Percentiles rank a stretch among this genome's conserved stretches.
Evolutionary conservation across 2,113 vertebrate species (phyloP).

Genomic region (Ammodytes marinus): DNA sequence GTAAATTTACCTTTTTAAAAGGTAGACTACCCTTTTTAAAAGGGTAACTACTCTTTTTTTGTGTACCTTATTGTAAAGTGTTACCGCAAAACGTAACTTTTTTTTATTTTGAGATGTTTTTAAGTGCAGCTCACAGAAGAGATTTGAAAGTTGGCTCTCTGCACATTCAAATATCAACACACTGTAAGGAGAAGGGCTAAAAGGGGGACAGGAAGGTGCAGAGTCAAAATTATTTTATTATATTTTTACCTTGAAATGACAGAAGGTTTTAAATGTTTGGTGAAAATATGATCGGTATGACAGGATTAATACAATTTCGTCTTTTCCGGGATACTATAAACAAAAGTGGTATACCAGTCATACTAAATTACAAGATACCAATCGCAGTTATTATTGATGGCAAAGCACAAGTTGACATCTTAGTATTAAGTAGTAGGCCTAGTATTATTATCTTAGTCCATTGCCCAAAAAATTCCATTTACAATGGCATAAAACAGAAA

Average conservation of each 20-base stretch:
- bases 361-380: background rate
- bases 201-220: background rate
- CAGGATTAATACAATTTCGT: background rate
- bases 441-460: no score
- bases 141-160: background rate
- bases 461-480: no score
- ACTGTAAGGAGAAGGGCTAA: background rate
- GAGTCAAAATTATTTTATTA: background rate
- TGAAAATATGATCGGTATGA: background rate
- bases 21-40: no score
- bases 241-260: background rate
- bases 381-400: background rate
- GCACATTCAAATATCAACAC: background rate
- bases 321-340: background rate
- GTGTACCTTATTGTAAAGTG: no score
- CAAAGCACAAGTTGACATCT: background rate
- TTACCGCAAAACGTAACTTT: conserved; percentile 22
- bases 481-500: no score
- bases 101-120: no score
- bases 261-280: background rate
- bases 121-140: background rate
- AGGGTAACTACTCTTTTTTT: no score
- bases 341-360: background rate
- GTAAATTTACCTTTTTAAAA: no score
- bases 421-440: no score